Base-by-base conservation (phyloP, 2,113 vertebrate genomes). In the Sinocyclocheilus anshuiensis region DNA sequence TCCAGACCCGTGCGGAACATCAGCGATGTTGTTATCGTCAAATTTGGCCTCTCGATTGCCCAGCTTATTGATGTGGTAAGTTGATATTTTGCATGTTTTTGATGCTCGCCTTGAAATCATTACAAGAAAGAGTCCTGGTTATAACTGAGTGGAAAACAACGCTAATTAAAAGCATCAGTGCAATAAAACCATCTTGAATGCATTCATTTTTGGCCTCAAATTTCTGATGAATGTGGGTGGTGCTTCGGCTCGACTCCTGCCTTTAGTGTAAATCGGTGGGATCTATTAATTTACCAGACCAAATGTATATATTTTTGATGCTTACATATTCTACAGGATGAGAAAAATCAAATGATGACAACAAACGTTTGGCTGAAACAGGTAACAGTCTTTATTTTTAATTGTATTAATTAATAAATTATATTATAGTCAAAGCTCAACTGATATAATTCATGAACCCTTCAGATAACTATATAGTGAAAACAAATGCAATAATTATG, bases 281-380 rank as follows among this genome's bases (percentile, higher is more conserved):
- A 45, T 11, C 11, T 45, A 45, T 45, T 48, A 2, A 12, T 12
- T 3, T 12, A 48, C 45, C 45, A 48, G 45, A 48, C 45, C 45
- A 48, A 48, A 48, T 22, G 1, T 18, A 55, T 2, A 55, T 55
- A 6, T 55, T 3, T 33, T 36, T 36, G 29, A 36, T 59, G 18
- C 24, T 50, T 16, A n/a, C 11, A 39, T 78, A 1, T 42, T 59
- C 42, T 45, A 0, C 90, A 97, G 96, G 96, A 97, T 84, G 96
- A 97, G 87, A 97, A 97, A 93, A 97, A 97, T 87, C 96, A 97
- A 20, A 96, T 97, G 96, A 97, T 97, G 96, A 97, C 96, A 48
- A 97, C 95, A 1, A 97, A 97, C 0, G 96, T 97, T 18, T 97
- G 96, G 96, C 92, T 97, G 45, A 97, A 97, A 88, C 96, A 97